A percentile compares a stretch with the other conserved stretches of the same genome.
Conservation (phyloP, 2,888 invertebrate species). For the Ditula angustiorana region DNA sequence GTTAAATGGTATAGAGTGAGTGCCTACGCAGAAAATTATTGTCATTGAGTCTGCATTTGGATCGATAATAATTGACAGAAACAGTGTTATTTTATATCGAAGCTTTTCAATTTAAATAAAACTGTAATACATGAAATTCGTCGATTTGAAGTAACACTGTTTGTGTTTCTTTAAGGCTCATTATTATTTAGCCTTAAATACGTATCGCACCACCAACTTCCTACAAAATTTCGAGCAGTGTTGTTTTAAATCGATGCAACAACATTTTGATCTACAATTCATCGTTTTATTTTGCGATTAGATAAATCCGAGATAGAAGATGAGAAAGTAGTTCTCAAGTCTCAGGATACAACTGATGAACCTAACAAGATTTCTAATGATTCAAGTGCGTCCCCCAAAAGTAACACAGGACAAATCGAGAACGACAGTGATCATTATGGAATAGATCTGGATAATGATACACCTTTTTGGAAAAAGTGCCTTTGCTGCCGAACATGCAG, state of each 20-base stretch:
- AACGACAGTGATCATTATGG: conserved; percentile 43
- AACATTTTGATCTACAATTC: conserved; percentile 7
- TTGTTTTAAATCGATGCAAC: conserved; percentile 58
- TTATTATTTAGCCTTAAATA: conserved; percentile 45
- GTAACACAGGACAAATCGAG: conserved; percentile 51
- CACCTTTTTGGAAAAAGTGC: conserved; percentile 59
- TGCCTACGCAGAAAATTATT: too few relatives aligned
- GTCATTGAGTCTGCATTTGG: too few relatives aligned
- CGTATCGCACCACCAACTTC: conserved; percentile 63
- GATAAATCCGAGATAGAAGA: conserved; percentile 58
- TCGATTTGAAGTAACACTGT: conserved; percentile 67
- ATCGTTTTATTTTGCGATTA: conserved; percentile 47
- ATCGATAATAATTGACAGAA: too few relatives aligned
- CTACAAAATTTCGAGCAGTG: conserved; percentile 56
- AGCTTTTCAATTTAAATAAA: conserved; percentile 4
- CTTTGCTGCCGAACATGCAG: conserved; percentile 60
- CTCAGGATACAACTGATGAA: conserved; percentile 65
- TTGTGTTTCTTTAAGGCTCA: conserved; percentile 51
- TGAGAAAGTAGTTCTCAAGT: conserved; percentile 65
- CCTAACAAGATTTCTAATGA: conserved; percentile 43
- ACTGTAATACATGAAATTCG: neutral
- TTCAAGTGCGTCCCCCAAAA: conserved; percentile 55
- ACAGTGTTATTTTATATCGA: conserved; percentile 62
- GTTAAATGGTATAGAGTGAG: too few relatives aligned
- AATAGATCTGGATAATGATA: conserved; percentile 37